Conservation (phyloP, 2,888 invertebrate species). For the Ptychoptera contaminata region DNA sequence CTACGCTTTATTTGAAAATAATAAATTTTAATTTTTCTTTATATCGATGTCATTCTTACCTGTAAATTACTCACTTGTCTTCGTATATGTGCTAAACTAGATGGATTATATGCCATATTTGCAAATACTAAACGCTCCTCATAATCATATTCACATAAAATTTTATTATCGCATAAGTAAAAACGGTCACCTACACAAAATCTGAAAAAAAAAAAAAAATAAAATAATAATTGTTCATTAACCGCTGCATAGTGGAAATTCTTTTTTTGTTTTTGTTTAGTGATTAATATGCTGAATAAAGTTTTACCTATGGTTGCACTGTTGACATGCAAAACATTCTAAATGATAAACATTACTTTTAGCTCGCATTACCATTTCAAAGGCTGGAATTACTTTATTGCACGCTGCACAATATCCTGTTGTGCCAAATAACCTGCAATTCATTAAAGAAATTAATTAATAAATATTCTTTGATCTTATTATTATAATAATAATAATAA, state of each 20-base stretch:
- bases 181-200: constrained; percentile 91
- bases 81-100: constrained; percentile 71
- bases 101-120: constrained; percentile 74
- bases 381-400: constrained; percentile 83
- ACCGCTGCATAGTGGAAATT: background rate
- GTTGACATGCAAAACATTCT: constrained; percentile 89
- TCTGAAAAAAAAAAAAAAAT: constrained; percentile 35
- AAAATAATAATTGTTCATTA: constrained; percentile 1
- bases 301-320: constrained; percentile 78
- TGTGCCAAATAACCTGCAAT: constrained; percentile 71
- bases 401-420: constrained; percentile 86
- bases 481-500: no score
- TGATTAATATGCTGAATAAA: background rate
- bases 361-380: constrained; percentile 92
- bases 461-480: no score
- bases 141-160: constrained; percentile 87
- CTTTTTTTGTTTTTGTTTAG: background rate
- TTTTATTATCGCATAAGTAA: constrained; percentile 86
- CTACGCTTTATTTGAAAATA: no score
- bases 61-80: constrained; percentile 63
- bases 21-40: no score
- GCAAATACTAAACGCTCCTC: constrained; percentile 83
- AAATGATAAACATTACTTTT: constrained; percentile 85
- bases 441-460: background rate
- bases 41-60: constrained; percentile 20